A percentile compares a stretch with the other conserved stretches of the same genome.
Conservation (phyloP, 2,113 vertebrate species). For the Rhombomys opimus region DNA sequence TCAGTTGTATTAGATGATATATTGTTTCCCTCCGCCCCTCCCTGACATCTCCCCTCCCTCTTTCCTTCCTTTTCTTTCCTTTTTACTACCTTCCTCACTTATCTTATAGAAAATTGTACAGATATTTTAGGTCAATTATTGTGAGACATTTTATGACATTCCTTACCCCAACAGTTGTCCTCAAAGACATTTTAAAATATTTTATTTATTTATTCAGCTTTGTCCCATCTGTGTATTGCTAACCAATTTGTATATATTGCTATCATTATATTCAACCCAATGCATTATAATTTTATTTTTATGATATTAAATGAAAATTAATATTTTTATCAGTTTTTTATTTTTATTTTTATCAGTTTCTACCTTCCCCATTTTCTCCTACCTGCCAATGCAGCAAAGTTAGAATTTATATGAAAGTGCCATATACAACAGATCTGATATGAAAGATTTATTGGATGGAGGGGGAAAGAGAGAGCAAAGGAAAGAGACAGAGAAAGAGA, state of each 20-base stretch:
- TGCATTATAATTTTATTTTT: not conserved
- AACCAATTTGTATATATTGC: not conserved
- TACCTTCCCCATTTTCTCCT: not conserved
- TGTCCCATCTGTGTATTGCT: not conserved
- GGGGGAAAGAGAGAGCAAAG: too few relatives aligned
- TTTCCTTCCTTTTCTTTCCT: not conserved
- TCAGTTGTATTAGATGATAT: not conserved
- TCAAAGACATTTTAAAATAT: not conserved
- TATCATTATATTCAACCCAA: not conserved
- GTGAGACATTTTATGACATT: not conserved
- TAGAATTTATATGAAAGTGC: too few relatives aligned
- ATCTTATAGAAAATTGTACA: not conserved
- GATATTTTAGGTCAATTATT: not conserved
- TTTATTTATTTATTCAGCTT: not conserved
- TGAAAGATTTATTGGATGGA: too few relatives aligned
- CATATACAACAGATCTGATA: too few relatives aligned
- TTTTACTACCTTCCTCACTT: not conserved
- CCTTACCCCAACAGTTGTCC: not conserved
- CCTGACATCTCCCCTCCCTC: not conserved
- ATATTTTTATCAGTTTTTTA: not conserved
- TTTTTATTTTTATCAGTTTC: not conserved
- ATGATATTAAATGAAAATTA: not conserved
- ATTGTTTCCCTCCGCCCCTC: too few relatives aligned
- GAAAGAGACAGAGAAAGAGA: too few relatives aligned
- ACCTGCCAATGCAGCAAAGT: not conserved